A percentile compares a stretch with the other conserved stretches of the same genome.
phyloP scores from a whole-genome alignment of 2,797 vertebrate genomes.

The Dendrocincla tyrannina region DNA sequence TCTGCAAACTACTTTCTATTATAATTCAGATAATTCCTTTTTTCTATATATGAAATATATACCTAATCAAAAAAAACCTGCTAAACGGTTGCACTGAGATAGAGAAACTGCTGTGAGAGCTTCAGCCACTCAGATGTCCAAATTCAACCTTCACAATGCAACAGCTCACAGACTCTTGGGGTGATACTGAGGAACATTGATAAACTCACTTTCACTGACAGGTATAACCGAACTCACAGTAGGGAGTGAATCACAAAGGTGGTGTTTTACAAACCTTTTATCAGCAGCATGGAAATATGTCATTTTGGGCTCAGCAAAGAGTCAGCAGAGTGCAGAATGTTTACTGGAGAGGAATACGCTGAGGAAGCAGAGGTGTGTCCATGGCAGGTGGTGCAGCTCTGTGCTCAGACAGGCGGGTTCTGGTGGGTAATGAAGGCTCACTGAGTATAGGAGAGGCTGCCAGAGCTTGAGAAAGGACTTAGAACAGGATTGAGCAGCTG shows the following conservation, averaged over 20 bases:
- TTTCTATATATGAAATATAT: background rate
- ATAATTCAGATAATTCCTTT: background rate
- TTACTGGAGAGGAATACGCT: fast-evolving
- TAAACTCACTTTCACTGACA: background rate
- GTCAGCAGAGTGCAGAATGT: background rate
- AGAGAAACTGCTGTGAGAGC: background rate
- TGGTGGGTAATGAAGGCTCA: background rate
- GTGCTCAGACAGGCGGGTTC: background rate
- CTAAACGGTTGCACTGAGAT: background rate
- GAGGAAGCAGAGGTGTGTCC: background rate
- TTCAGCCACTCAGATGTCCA: background rate
- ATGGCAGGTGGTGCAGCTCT: background rate
- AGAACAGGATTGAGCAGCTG: background rate
- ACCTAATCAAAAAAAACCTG: background rate
- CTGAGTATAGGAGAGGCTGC: background rate
- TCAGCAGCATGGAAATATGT: background rate
- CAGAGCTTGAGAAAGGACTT: background rate
- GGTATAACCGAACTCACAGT: background rate
- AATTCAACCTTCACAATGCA: background rate
- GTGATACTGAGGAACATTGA: background rate
- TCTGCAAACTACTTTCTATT: background rate
- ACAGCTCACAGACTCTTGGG: background rate
- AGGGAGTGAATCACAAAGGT: fast-evolving
- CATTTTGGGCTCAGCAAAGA: background rate
- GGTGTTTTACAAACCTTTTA: background rate